Percentiles rank a stretch among this genome's conserved stretches.
phyloP scores from a whole-genome alignment of 2,113 vertebrate genomes.

The Atrichornis clamosus region DNA sequence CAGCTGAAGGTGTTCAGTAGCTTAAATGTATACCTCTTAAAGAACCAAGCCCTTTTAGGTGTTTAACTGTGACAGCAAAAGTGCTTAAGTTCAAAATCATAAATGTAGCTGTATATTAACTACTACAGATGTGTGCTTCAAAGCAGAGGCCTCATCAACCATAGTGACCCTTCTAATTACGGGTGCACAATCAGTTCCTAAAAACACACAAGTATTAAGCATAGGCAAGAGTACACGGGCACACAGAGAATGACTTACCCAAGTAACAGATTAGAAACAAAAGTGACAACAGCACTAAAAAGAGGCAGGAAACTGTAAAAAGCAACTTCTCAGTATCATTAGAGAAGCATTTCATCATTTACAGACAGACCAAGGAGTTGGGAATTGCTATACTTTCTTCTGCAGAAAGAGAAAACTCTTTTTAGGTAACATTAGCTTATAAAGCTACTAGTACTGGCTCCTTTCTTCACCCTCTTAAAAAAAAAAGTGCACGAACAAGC shows the following conservation, averaged over 20 bases:
- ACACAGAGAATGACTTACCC: constrained; percentile 40
- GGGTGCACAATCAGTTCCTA: background rate
- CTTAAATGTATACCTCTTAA: background rate
- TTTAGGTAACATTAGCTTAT: background rate
- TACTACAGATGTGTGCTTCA: background rate
- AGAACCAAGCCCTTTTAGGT: background rate
- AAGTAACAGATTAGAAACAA: constrained; percentile 51
- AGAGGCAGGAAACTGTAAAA: constrained; percentile 33
- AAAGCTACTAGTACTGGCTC: background rate
- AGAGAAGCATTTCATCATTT: constrained; percentile 32
- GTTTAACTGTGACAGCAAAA: background rate
- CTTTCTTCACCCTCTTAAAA: background rate
- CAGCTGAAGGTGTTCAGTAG: background rate
- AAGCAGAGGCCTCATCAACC: background rate
- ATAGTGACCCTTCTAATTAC: background rate
- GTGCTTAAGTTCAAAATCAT: background rate
- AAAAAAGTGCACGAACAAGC: background rate
- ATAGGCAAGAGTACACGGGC: background rate
- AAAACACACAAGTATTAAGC: background rate
- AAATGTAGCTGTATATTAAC: background rate
- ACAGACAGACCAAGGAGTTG: background rate
- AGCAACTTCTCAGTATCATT: constrained; percentile 9
- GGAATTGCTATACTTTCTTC: constrained; percentile 26
- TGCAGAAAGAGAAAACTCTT: constrained; percentile 23
- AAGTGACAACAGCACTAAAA: constrained; percentile 45